phyloP scores from a whole-genome alignment of 2,113 vertebrate species.

The Eretmochelys imbricata region DNA sequence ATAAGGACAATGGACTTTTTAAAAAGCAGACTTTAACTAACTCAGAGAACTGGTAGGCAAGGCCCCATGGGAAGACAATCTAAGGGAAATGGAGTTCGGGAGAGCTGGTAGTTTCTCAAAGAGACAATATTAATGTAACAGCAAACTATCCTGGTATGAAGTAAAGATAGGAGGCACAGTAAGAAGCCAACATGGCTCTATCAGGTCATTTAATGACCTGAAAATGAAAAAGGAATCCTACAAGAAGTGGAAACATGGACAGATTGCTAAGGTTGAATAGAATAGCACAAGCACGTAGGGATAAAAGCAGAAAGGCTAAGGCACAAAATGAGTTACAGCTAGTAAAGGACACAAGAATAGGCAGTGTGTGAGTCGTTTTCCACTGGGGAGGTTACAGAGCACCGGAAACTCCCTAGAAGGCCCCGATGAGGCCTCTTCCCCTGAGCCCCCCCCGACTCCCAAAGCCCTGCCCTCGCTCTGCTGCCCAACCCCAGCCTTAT shows the following conservation, averaged over 20 bases:
- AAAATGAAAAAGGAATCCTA: not conserved
- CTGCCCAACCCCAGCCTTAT: no score
- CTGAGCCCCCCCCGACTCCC: no score
- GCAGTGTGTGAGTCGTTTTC: no score
- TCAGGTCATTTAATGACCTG: not conserved
- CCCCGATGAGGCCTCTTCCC: no score
- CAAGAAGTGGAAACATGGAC: not conserved
- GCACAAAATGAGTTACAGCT: not conserved
- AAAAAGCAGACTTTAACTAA: not conserved
- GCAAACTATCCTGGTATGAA: not conserved
- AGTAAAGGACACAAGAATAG: not conserved
- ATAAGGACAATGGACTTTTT: not conserved
- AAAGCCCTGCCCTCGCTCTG: no score
- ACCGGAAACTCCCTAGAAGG: no score
- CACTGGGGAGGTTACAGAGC: no score
- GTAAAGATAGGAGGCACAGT: not conserved
- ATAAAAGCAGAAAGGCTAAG: no score
- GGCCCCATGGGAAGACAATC: not conserved
- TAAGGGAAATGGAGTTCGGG: not conserved
- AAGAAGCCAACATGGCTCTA: not conserved
- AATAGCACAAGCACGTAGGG: not conserved
- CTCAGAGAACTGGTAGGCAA: not conserved
- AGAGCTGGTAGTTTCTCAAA: not conserved
- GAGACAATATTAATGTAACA: not conserved
- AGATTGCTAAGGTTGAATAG: not conserved